phyloP scores from a whole-genome alignment of 2,888 invertebrate genomes.

The Limnephilus rhombicus region DNA sequence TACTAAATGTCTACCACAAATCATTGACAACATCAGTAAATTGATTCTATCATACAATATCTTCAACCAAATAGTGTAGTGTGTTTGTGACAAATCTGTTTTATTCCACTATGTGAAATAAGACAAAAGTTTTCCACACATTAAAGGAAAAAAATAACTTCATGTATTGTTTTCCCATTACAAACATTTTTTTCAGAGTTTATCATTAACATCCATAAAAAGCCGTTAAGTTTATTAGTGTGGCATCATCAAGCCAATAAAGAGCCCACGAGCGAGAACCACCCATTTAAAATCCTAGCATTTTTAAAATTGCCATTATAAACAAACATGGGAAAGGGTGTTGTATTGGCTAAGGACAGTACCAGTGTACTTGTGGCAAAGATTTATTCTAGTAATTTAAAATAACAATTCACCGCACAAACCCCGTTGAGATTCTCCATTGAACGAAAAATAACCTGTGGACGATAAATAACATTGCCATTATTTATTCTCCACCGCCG shows the following conservation, averaged over 20 bases:
- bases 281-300: background rate
- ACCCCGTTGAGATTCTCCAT: constrained; percentile 36
- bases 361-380: constrained; percentile 19
- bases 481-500: constrained; percentile 49
- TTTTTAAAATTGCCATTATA: background rate
- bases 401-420: constrained; percentile 31
- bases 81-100: no score
- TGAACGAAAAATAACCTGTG: constrained; percentile 60
- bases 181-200: background rate
- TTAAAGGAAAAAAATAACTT: no score
- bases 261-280: background rate
- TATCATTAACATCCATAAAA: background rate
- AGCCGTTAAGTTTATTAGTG: background rate
- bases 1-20: no score
- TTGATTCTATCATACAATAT: no score
- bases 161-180: no score
- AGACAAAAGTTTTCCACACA: no score
- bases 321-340: background rate
- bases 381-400: constrained; percentile 47
- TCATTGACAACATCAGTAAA: no score
- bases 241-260: background rate
- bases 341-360: background rate
- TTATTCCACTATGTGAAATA: no score
- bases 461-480: constrained; percentile 51
- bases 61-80: no score